Evolutionary conservation across 2,888 invertebrate genomes (phyloP).

Genomic region (Platycheirus albimanus): DNA sequence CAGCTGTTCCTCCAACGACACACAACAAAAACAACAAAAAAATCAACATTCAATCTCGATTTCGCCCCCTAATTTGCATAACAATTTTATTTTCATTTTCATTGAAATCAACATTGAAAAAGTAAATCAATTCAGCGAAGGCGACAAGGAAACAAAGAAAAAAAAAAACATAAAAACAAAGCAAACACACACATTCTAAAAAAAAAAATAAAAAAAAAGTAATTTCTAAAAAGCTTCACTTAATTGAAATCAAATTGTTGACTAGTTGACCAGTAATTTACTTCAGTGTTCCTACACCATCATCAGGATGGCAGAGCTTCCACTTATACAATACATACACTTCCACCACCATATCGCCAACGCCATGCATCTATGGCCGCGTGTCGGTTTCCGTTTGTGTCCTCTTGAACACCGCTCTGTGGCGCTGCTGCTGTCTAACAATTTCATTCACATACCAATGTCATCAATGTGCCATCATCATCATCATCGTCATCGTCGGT

Average conservation of each 20-base stretch:
- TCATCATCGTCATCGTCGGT: conserved; percentile 10
- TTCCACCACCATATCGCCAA: background rate
- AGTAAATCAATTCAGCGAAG: conserved; percentile 41
- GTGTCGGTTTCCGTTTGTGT: conserved; percentile 25
- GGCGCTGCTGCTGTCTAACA: conserved; percentile 5
- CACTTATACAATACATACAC: too few species aligned
- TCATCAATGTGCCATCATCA: conserved; percentile 33
- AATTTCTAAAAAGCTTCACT: conserved; percentile 37
- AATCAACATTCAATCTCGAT: conserved; percentile 19
- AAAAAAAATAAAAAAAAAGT: conserved; percentile 7
- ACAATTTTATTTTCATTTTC: conserved; percentile 48
- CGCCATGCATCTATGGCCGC: background rate
- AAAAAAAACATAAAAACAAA: background rate
- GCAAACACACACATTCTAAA: background rate
- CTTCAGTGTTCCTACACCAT: conserved; percentile 24
- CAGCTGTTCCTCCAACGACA: background rate
- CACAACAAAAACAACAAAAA: conserved; percentile 6
- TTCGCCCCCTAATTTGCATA: conserved; percentile 43
- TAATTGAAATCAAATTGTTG: conserved; percentile 73
- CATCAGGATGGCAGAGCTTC: too few species aligned
- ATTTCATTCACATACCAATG: background rate
- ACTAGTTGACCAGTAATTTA: conserved; percentile 65
- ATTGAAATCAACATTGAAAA: conserved; percentile 35
- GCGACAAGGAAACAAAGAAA: too few species aligned
- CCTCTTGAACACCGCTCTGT: conserved; percentile 29